Evolutionary conservation across 2,113 vertebrate genomes (phyloP).

Genomic region (Forbesichthys agassizii): DNA sequence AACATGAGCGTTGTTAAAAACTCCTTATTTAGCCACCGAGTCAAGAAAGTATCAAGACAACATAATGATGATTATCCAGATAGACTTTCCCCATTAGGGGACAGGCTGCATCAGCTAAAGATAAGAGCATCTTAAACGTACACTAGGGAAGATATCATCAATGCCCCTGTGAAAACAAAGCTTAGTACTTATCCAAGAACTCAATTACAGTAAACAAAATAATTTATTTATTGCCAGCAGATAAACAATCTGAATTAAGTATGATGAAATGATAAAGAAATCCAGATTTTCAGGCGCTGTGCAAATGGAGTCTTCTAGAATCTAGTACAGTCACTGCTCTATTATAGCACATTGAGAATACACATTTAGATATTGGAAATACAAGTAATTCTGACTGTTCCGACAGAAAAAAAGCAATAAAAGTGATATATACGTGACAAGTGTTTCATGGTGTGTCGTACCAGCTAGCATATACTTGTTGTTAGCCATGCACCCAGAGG

Average conservation of each 20-base stretch:
- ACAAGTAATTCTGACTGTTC: constrained; percentile 63
- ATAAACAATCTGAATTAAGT: constrained; percentile 71
- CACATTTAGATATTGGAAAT: constrained; percentile 62
- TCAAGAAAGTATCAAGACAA: constrained; percentile 61
- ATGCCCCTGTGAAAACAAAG: constrained; percentile 59
- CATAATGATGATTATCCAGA: constrained; percentile 62
- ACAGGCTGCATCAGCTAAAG: constrained; percentile 67
- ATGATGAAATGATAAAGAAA: constrained; percentile 50
- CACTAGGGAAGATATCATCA: constrained; percentile 68
- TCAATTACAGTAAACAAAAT: constrained; percentile 74
- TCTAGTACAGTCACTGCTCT: constrained; percentile 49
- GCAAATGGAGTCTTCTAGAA: constrained; percentile 48
- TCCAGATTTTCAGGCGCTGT: constrained; percentile 59
- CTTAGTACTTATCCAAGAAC: constrained; percentile 62
- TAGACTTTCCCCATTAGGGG: constrained; percentile 50
- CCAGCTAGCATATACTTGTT: constrained; percentile 75
- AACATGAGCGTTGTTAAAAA: constrained; percentile 15
- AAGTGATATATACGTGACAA: constrained; percentile 78
- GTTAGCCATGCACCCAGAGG: constrained; percentile 78
- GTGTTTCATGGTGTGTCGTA: constrained; percentile 79
- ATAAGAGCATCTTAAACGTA: constrained; percentile 68
- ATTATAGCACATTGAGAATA: constrained; percentile 45
- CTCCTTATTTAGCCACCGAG: constrained; percentile 44
- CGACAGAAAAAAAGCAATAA: constrained; percentile 74
- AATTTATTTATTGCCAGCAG: constrained; percentile 71